phyloP scores from a whole-genome alignment of 2,113 vertebrate species.

The Heptranchias perlo region DNA sequence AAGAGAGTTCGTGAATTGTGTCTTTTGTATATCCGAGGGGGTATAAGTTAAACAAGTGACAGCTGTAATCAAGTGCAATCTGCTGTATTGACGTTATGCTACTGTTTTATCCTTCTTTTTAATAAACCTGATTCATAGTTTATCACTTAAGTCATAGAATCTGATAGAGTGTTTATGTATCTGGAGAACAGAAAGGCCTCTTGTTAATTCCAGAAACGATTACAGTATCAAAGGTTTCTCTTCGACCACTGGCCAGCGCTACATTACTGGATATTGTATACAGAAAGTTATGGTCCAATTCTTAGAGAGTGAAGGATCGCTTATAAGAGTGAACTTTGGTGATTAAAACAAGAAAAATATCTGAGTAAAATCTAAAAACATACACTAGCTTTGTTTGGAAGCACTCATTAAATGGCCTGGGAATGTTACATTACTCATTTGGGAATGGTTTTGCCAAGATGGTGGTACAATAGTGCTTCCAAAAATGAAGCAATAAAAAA shows the following conservation, averaged over 20 bases:
- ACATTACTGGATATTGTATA: not conserved
- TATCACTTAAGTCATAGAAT: not conserved
- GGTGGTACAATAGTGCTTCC: not conserved
- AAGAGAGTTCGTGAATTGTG: not conserved
- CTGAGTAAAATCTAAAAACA: not conserved
- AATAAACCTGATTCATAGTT: not conserved
- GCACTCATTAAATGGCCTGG: not conserved
- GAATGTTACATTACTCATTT: not conserved
- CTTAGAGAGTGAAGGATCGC: not conserved
- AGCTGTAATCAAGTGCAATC: not conserved
- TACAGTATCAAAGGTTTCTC: not conserved
- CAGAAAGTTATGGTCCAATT: not conserved
- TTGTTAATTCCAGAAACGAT: not conserved
- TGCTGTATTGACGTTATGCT: not conserved
- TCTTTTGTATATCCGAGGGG: not conserved
- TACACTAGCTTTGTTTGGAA: not conserved
- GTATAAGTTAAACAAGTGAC: not conserved
- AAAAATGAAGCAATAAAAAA: not conserved
- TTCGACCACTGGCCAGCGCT: not conserved
- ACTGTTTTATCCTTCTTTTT: not conserved
- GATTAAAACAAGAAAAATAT: not conserved
- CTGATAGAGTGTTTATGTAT: not conserved
- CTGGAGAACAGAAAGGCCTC: not conserved
- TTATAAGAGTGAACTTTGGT: not conserved
- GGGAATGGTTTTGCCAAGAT: not conserved